Evolutionary conservation across 2,888 invertebrate species (phyloP), one percentile per base, ranked within the genome.

Genomic region (Colostygia pectinataria): DNA sequence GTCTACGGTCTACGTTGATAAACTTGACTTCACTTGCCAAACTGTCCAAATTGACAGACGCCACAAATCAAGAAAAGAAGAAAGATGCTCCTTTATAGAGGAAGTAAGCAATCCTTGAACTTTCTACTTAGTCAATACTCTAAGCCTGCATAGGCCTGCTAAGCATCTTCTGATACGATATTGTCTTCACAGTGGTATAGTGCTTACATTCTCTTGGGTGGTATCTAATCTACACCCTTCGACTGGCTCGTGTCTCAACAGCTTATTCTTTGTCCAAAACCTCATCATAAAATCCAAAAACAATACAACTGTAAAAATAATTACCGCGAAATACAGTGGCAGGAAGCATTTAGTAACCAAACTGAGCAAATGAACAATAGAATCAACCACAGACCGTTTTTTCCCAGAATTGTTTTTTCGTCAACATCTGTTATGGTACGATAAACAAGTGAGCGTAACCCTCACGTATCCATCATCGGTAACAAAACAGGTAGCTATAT

Each of bases 401-500:
- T 80, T 80, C 83, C 65, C 76, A 75, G 78, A 80, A 82, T 81
- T 83, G 80, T 81, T 74, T 73, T 74, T 74, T 66, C 50, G 49
- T 62, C 55, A 66, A 61, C 75, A 74, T 71, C 70, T 72, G 71
- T 61, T 65, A 64, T 62, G 66, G 74, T 78, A 78, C 72, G 76
- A 72, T 63, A 66, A 64, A 67, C 66, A 60, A 64, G 63, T 65
- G 63, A 57, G 58, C 54, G 47, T 60, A 64, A 59, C 55, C 65
- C 64, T 29, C 63, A 68, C 61, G 59, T 63, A 68, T 66, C 54
- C 61, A 67, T 71, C 80, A 73, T 71, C 63, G n/a, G n/a, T n/a
- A 71, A 83, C 73, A 86, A 89, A 86, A 88, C 88, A 88, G 89
- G 89, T 90, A 89, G 88, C 86, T 59, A 65, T n/a, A n/a, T n/a